phyloP scores from a whole-genome alignment of 2,113 vertebrate species.

The Halcyon malimbica region DNA sequence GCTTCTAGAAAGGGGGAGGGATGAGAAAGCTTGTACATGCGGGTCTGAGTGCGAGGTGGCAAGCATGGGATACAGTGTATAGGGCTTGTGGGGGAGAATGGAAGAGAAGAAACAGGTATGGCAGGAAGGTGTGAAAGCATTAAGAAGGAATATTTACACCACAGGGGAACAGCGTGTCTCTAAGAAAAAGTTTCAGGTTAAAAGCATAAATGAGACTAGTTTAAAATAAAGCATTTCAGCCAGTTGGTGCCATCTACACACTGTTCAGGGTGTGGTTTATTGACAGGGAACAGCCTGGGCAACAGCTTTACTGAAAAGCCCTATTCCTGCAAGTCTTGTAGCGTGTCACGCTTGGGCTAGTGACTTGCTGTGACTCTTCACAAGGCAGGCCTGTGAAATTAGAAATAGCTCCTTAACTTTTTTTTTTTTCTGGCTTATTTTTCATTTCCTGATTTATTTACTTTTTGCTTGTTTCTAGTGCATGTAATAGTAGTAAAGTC shows the following conservation, averaged over 20 bases:
- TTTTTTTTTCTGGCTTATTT: constrained; percentile 19
- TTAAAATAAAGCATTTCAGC: background rate
- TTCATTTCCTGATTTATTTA: constrained; percentile 1
- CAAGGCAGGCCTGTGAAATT: background rate
- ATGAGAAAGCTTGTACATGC: background rate
- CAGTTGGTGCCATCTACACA: background rate
- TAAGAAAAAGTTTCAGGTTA: background rate
- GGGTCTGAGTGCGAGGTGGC: background rate
- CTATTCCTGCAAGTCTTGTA: background rate
- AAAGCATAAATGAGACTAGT: background rate
- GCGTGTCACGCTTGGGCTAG: background rate
- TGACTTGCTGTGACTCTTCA: background rate
- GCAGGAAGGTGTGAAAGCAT: background rate
- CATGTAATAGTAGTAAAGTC: constrained; percentile 36
- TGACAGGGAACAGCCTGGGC: background rate
- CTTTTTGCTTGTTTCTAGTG: constrained; percentile 28
- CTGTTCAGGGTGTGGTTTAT: background rate
- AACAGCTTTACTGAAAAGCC: background rate
- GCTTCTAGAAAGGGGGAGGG: background rate
- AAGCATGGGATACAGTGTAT: background rate
- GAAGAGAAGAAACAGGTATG: background rate
- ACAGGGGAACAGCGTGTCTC: background rate
- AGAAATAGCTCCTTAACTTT: background rate
- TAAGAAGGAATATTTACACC: background rate
- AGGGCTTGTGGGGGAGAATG: background rate